These are phyloP conservation scores for Drosophila pseudotalamancana DNA, from an alignment of 2,888 invertebrate genomes.

Conservation along the genomic window DNA sequence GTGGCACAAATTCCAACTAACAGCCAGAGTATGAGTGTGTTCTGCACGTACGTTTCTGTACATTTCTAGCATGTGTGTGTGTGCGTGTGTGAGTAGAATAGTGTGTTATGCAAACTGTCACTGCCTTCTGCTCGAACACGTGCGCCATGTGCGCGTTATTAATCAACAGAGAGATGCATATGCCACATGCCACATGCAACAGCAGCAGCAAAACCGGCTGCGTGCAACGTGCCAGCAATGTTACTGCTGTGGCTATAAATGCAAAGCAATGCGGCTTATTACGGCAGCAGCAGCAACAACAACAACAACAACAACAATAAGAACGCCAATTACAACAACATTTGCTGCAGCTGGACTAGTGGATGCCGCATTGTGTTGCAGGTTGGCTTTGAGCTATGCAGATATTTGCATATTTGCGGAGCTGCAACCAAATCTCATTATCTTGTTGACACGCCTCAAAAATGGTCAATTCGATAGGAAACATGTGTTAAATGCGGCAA, in stretches of 20 bases:
- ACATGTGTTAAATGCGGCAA: conserved; percentile 48
- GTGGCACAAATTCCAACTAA: conserved; percentile 63
- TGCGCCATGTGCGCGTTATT: conserved; percentile 74
- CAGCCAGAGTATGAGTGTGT: conserved; percentile 2
- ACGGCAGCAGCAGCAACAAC: conserved; percentile 33
- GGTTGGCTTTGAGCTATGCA: conserved; percentile 42
- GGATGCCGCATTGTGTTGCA: conserved; percentile 41
- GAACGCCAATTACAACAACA: conserved; percentile 6
- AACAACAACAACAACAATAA: conserved; percentile 6
- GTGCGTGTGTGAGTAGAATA: conserved; percentile 37
- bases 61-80: conserved; percentile 3
- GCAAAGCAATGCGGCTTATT: conserved; percentile 66
- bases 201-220: conserved; percentile 3
- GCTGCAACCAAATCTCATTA: conserved; percentile 63
- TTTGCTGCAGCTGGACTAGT: conserved; percentile 11
- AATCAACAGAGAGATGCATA: conserved; percentile 62
- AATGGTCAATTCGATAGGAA: conserved; percentile 20
- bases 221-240: conserved; percentile 35
- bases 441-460: conserved; percentile 67
- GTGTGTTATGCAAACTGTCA: conserved; percentile 59
- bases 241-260: conserved; percentile 43
- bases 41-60: neutral
- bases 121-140: conserved; percentile 59
- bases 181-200: conserved; percentile 34
- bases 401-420: conserved; percentile 56